Evolutionary conservation across 1,140 invertebrate genomes (phyloP).

Genomic region (Hetaerina americana): DNA sequence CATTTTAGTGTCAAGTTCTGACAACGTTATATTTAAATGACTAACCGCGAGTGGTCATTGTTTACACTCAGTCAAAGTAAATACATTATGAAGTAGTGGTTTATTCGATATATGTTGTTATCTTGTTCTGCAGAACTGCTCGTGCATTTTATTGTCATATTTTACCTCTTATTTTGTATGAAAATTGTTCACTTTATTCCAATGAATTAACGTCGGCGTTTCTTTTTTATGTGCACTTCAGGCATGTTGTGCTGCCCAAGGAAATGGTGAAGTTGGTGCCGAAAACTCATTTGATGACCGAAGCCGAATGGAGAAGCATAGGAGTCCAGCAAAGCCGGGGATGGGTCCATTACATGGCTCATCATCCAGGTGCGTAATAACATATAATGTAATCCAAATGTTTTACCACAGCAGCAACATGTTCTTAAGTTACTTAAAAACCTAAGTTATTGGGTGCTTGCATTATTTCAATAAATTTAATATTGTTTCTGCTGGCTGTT

Average conservation of each 20-base stretch:
- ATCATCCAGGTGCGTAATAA: slow-evolving; percentile 58
- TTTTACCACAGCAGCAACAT: no score
- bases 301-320: slow-evolving; percentile 81
- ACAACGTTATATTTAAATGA: not conserved
- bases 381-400: not conserved
- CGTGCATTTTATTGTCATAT: not conserved
- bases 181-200: slow-evolving; percentile 4
- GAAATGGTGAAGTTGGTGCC: slow-evolving; percentile 82
- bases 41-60: not conserved
- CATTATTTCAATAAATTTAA: not conserved
- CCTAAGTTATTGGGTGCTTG: not conserved
- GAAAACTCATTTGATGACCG: slow-evolving; percentile 79
- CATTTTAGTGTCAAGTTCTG: not conserved
- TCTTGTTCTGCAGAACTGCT: not conserved
- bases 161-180: not conserved
- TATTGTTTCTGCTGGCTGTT: no score
- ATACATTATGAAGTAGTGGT: not conserved
- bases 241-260: slow-evolving; percentile 85
- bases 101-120: not conserved
- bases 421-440: not conserved
- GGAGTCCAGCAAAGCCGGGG: slow-evolving; percentile 89
- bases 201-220: no score
- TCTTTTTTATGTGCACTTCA: no score
- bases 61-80: not conserved
- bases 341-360: slow-evolving; percentile 92